phyloP scores from a whole-genome alignment of 2,888 invertebrate genomes.

The Ennomos fuscantarius region DNA sequence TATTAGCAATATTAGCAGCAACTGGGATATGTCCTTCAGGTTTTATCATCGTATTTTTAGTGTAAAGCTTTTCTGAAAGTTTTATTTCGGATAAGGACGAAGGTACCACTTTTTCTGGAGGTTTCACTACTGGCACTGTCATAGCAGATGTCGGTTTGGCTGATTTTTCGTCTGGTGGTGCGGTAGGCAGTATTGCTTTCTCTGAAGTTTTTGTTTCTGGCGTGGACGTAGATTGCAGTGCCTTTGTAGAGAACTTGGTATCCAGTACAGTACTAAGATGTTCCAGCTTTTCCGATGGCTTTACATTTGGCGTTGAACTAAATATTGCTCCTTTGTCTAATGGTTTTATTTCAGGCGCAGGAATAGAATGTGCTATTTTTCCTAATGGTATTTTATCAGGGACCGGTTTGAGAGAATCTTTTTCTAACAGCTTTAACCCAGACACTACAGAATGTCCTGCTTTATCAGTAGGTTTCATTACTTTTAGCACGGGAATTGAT shows the following conservation, averaged over 20 bases:
- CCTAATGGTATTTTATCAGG: neutral
- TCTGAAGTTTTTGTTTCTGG: conserved; percentile 1
- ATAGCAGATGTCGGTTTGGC: neutral
- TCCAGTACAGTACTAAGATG: too few species aligned
- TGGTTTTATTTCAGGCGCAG: conserved; percentile 1
- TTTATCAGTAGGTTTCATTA: conserved; percentile 1
- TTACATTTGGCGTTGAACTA: neutral
- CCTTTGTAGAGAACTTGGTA: neutral
- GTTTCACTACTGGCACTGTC: neutral
- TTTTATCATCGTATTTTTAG: conserved; percentile 6
- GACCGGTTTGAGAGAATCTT: neutral
- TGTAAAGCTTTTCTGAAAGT: neutral
- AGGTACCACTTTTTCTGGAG: conserved; percentile 4
- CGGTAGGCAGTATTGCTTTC: neutral
- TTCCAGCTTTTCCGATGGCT: neutral
- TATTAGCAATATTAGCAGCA: conserved; percentile 13
- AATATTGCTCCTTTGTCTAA: neutral
- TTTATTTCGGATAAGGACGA: conserved; percentile 3
- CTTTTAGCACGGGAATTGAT: neutral
- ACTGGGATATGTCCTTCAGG: conserved; percentile 13
- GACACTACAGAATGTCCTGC: neutral
- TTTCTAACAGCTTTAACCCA: neutral
- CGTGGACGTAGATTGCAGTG: neutral
- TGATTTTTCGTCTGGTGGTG: neutral
- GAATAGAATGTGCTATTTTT: neutral